Conservation (phyloP, 2,113 vertebrate genomes). For the Micromys minutus region DNA sequence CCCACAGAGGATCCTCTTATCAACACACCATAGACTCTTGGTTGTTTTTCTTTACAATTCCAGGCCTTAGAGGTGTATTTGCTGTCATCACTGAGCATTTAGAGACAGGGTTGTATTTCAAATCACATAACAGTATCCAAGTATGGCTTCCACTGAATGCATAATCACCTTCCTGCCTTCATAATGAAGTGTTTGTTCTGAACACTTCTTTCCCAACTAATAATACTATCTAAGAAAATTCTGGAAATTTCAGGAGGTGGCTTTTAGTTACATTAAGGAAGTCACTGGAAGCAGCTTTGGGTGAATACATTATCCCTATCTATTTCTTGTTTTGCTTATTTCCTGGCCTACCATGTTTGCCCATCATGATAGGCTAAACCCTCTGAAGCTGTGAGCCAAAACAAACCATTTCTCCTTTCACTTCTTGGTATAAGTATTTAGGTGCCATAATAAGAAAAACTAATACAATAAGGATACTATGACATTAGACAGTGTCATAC, state of each 20-base stretch:
- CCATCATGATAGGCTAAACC: not conserved
- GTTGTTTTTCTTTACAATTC: not conserved
- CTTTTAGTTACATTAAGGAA: not conserved
- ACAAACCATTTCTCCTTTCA: not conserved
- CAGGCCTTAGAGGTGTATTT: not conserved
- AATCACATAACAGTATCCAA: not conserved
- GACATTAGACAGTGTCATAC: not conserved
- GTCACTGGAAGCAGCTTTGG: not conserved
- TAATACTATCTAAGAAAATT: not conserved
- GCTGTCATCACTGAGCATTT: not conserved
- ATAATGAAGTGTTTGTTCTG: not conserved
- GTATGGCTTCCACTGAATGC: not conserved
- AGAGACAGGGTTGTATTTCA: not conserved
- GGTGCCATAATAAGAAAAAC: not conserved
- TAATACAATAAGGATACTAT: not conserved
- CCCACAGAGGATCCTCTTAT: not conserved
- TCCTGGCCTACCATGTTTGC: not conserved
- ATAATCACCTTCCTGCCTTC: not conserved
- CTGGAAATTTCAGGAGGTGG: not conserved
- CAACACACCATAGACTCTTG: not conserved
- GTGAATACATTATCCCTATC: not conserved
- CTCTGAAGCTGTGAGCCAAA: not conserved
- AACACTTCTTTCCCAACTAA: not conserved
- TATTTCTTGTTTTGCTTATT: not conserved
- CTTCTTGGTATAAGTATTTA: not conserved